These are phyloP conservation scores for Melanostoma mellinum DNA, from an alignment of 2,888 invertebrate species.

Conservation along the genomic window DNA sequence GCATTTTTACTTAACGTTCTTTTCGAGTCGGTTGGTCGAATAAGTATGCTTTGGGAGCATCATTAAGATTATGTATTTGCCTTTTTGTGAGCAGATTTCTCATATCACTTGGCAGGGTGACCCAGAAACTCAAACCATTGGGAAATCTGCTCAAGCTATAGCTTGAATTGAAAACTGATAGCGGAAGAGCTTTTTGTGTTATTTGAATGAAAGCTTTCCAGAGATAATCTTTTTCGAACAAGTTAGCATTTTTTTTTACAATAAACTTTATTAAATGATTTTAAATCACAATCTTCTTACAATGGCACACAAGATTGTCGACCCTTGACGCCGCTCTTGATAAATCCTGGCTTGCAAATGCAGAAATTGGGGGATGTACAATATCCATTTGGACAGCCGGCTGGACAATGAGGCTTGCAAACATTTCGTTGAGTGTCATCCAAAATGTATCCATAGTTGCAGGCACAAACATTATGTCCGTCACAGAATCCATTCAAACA, in stretches of 20 bases:
- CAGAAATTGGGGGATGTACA: constrained; percentile 90
- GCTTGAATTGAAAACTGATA: neutral
- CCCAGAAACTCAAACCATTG: constrained; percentile 44
- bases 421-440: constrained; percentile 81
- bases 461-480: constrained; percentile 85
- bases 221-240: no score
- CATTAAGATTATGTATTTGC: neutral
- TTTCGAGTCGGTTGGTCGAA: constrained; percentile 1
- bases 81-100: constrained; percentile 10
- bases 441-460: constrained; percentile 83
- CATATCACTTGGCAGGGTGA: constrained; percentile 61
- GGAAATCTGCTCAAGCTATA: constrained; percentile 38
- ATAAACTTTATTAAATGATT: constrained; percentile 5
- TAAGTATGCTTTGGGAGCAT: constrained; percentile 24
- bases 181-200: neutral
- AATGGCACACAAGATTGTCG: constrained; percentile 84
- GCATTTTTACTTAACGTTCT: constrained; percentile 38
- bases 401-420: constrained; percentile 85
- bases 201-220: neutral
- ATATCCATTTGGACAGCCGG: constrained; percentile 89
- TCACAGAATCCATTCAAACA: constrained; percentile 88
- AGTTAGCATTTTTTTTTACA: no score
- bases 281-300: constrained; percentile 4
- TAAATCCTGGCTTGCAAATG: constrained; percentile 87
- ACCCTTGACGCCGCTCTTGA: constrained; percentile 81